phyloP scores from a whole-genome alignment of 1,140 invertebrate genomes.

The Teleogryllus occipitalis region DNA sequence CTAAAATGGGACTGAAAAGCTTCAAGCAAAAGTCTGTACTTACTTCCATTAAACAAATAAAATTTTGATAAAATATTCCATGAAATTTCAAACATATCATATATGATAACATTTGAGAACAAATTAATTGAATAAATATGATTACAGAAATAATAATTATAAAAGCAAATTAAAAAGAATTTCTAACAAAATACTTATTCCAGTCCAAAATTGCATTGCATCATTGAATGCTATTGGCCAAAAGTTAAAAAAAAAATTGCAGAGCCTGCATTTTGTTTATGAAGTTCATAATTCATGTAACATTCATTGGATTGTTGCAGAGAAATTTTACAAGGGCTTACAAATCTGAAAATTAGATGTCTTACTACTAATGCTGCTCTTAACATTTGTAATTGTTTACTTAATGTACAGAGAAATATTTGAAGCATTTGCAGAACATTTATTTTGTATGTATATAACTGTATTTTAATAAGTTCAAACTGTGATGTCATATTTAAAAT shows the following conservation, averaged over 20 bases:
- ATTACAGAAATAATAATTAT: not conserved
- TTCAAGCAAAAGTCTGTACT: not conserved
- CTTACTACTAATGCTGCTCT: not conserved
- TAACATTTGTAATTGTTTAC: not conserved
- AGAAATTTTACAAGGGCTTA: not conserved
- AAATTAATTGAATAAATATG: not conserved
- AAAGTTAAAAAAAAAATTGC: too few species aligned
- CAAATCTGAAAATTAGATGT: not conserved
- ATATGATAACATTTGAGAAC: not conserved
- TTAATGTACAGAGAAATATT: not conserved
- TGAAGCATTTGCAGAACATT: not conserved
- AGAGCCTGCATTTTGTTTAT: too few species aligned
- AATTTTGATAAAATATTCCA: not conserved
- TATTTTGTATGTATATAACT: not conserved
- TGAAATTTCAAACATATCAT: not conserved
- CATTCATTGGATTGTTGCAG: not conserved
- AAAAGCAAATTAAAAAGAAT: not conserved
- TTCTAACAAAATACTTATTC: not conserved
- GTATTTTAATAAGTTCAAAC: not conserved
- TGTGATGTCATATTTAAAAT: not conserved
- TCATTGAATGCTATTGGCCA: too few species aligned
- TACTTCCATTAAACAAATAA: not conserved
- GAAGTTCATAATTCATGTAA: not conserved
- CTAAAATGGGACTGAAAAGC: not conserved
- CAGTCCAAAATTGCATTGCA: not conserved